Base-by-base conservation (phyloP, 2,113 vertebrate species). In the Puffinus mauretanicus region DNA sequence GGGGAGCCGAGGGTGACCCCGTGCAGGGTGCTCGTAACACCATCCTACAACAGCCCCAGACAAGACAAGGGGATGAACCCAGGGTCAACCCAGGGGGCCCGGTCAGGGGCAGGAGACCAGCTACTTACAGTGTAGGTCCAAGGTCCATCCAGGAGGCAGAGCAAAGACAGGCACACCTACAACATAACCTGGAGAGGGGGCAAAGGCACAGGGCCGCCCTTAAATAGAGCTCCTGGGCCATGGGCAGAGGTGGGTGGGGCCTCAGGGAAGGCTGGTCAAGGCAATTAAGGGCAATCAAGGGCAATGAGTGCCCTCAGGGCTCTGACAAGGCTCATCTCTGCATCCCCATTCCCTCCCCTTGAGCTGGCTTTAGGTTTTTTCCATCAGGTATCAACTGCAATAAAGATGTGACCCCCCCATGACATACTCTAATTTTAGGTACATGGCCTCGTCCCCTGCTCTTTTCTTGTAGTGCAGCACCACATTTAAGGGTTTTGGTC, bases 171-270 rank as follows among this genome's bases (percentile, higher is more conserved):
- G 4, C 29, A 57, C 42, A 69, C 3, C 67, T 40, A 13, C 26
- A 61, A 2, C 17, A 36, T 1, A 25, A 11, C 4, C 29, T 38
- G 36, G 5, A 3, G 5, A 32, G 3, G 2, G 1, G 1, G 3
- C 1, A 44, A 64, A 26, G 7, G 20, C 9, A 4, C 30, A 21
- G 12, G 16, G 9, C 34, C 14, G 22, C 9, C 46, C 42, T 76
- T 36, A 46, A 60, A 64, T 18, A 27, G 18, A 55, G 47, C 21
- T 57, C n/a, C 61, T 34, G 70, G 36, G 57, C 58, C 16, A 6
- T 4, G 13, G 69, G 26, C 17, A 38, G 32, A 9, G 61, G 3
- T 58, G 34, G 14, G 11, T 32, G 32, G 47, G 16, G 30, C n/a
- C 16, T 24, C 42, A 20, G 20, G 7, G 20, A 27, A 27, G 52